Percentiles rank a stretch among this genome's conserved stretches.
Evolutionary conservation across 2,113 vertebrate species (phyloP).

Genomic region (Chaetura pelagica): DNA sequence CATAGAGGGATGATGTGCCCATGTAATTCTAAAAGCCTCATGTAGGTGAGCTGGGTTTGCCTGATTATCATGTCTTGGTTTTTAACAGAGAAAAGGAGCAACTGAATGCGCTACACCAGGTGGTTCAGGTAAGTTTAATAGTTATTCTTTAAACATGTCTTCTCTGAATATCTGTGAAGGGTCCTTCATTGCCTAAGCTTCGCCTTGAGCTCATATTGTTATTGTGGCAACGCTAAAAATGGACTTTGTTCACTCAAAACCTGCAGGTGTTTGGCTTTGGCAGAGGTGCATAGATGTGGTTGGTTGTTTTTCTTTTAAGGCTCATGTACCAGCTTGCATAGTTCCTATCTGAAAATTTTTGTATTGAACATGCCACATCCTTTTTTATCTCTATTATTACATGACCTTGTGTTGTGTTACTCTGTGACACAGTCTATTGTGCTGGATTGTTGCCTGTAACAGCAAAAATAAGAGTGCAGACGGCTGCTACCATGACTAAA

Average conservation of each 20-base stretch:
- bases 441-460: constrained; percentile 24
- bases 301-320: not conserved
- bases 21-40: not conserved
- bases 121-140: constrained; percentile 52
- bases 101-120: constrained; percentile 13
- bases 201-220: not conserved
- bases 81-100: constrained; percentile 66
- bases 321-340: not conserved
- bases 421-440: not conserved
- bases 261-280: not conserved
- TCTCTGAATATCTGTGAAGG: not conserved
- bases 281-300: not conserved
- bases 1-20: not conserved
- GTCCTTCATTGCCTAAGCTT: not conserved
- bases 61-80: constrained; percentile 13
- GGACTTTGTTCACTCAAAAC: not conserved
- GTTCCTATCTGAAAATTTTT: not conserved
- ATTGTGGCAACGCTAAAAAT: not conserved
- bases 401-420: constrained; percentile 17
- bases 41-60: not conserved
- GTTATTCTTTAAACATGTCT: not conserved
- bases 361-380: not conserved
- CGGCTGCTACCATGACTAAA: not conserved
- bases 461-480: not conserved
- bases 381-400: constrained; percentile 10